Conservation (phyloP, 2,888 invertebrate genomes). For the Chrysomela aeneicollis region DNA sequence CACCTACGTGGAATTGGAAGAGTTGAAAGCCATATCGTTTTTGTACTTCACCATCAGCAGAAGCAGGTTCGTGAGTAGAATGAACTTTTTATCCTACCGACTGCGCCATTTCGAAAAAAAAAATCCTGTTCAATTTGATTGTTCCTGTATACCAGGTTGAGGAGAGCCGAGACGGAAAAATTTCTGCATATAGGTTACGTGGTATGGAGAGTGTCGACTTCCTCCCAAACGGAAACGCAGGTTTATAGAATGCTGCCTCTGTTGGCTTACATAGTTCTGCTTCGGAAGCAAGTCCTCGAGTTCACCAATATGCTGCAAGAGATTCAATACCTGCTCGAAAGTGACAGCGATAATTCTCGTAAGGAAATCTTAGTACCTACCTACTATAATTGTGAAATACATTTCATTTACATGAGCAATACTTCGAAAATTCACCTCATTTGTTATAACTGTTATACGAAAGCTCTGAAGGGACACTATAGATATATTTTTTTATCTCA, state of each 20-base stretch:
- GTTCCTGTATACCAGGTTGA: constrained; percentile 47
- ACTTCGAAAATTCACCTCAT: too few relatives aligned
- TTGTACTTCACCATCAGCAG: constrained; percentile 62
- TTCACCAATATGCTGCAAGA: constrained; percentile 60
- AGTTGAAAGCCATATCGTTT: constrained; percentile 60
- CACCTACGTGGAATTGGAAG: constrained; percentile 58
- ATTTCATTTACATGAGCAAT: too few relatives aligned
- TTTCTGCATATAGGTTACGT: constrained; percentile 60
- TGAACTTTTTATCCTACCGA: neutral
- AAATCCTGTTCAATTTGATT: constrained; percentile 15
- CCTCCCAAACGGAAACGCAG: constrained; percentile 52
- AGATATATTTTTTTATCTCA: too few relatives aligned
- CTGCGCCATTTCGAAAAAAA: constrained; percentile 4
- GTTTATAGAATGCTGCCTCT: constrained; percentile 57
- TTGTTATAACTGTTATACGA: too few relatives aligned
- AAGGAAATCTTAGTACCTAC: too few relatives aligned
- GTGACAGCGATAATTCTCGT: constrained; percentile 53
- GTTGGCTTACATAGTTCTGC: constrained; percentile 56
- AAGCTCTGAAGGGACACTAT: too few relatives aligned
- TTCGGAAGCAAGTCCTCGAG: constrained; percentile 57
- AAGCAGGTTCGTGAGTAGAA: constrained; percentile 52
- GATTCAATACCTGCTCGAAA: constrained; percentile 52
- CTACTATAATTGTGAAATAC: too few relatives aligned
- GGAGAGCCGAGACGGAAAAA: constrained; percentile 55
- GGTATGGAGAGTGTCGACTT: constrained; percentile 55